phyloP scores from a whole-genome alignment of 2,888 invertebrate species.

The Eurois occulta region DNA sequence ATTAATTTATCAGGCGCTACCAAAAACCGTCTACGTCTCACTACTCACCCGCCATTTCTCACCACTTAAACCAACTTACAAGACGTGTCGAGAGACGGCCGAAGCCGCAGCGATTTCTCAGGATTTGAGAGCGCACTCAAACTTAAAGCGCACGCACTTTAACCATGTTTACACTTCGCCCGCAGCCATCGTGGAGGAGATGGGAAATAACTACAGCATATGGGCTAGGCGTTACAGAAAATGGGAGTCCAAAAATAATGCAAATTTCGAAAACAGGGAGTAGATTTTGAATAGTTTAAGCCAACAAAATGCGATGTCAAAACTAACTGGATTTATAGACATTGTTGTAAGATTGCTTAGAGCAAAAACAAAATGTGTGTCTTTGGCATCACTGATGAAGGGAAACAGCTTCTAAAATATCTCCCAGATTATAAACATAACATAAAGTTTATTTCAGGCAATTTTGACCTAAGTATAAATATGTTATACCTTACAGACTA shows the following conservation, averaged over 20 bases:
- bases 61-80: slow-evolving; percentile 64
- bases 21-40: neutral
- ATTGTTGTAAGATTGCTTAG: neutral
- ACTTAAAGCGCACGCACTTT: slow-evolving; percentile 82
- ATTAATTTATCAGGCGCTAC: neutral
- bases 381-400: neutral
- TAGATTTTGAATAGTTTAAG: neutral
- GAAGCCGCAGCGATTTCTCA: slow-evolving; percentile 86
- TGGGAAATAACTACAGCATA: slow-evolving; percentile 37
- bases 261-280: neutral
- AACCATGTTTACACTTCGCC: slow-evolving; percentile 67
- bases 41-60: neutral
- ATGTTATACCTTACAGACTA: neutral
- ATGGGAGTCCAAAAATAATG: neutral
- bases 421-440: too few species aligned
- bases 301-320: neutral
- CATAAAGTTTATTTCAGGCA: too few species aligned
- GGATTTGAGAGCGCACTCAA: slow-evolving; percentile 82
- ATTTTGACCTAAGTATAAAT: neutral
- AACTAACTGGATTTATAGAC: neutral
- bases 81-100: slow-evolving; percentile 83
- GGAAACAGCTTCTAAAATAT: neutral
- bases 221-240: neutral
- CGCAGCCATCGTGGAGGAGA: slow-evolving; percentile 41
- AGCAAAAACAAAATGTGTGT: neutral